These are phyloP conservation scores for Alexandromys fortis DNA, from an alignment of 2,113 vertebrate species.

Conservation along the genomic window DNA sequence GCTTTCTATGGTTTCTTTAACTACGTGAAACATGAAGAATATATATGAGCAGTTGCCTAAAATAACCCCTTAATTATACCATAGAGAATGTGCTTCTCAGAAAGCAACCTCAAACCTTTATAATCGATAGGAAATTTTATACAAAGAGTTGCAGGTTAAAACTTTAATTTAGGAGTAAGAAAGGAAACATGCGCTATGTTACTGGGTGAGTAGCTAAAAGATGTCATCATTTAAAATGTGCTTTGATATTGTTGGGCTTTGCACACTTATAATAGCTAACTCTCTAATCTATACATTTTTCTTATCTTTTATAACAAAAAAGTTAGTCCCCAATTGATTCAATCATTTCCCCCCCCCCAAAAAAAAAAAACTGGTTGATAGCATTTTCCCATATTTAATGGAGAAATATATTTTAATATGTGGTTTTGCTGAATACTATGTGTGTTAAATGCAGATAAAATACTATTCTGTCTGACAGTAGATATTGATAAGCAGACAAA, in stretches of 20 bases:
- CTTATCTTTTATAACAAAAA: background rate
- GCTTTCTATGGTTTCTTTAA: constrained; percentile 4
- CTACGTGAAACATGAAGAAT: background rate
- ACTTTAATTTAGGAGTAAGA: background rate
- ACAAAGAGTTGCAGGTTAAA: background rate
- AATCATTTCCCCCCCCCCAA: too few species aligned
- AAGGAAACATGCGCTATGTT: background rate
- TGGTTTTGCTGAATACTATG: background rate
- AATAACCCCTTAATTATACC: constrained; percentile 3
- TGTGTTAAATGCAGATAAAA: background rate
- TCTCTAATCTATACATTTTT: background rate
- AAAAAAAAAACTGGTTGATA: background rate
- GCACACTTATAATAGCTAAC: background rate
- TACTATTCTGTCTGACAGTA: background rate
- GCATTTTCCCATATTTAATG: background rate
- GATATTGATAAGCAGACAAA: background rate
- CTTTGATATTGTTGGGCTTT: background rate
- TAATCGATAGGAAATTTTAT: background rate
- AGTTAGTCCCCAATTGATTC: too few species aligned
- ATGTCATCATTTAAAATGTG: background rate
- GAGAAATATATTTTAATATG: background rate
- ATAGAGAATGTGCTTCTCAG: background rate
- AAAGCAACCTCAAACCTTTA: constrained; percentile 6
- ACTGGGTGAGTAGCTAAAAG: background rate
- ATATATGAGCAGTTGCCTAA: background rate